Evolutionary conservation across 2,113 vertebrate genomes (phyloP), one percentile per base, ranked within the genome.

Genomic region (Chascanopsetta lugubris): DNA sequence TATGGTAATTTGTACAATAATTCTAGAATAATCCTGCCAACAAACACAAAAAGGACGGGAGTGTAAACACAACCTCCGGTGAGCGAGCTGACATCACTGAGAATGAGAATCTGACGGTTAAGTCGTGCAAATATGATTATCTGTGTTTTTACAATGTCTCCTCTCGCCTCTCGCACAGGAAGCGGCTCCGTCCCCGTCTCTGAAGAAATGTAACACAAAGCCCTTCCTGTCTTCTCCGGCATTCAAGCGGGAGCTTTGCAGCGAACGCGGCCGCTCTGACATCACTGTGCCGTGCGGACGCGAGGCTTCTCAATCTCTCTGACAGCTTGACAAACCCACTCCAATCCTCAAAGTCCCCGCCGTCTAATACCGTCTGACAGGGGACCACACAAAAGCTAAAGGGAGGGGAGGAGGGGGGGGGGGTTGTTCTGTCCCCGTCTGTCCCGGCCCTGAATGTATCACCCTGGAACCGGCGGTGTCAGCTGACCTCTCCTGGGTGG

Each of bases 401-500:
- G n/a, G n/a, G n/a, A n/a, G n/a, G n/a, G n/a, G n/a, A n/a, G n/a
- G 54, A 75, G 60, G 82, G 34, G 58, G 29, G 66, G 61, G 75
- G 61, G 56, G 56, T 78, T 71, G 49, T 49, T 79, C 65, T 34
- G 59, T 34, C 53, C n/a, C 70, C 40, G 15, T 81, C 75, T 66
- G 71, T 56, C 53, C 60, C 26, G 6, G 59, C 46, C 58, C 55
- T 63, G 59, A 63, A 75, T 68, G 62, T 65, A 83, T 83, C 78
- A 71, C 56, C 46, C 49, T n/a, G 64, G 76, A 50, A 34, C 49
- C 77, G 75, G 75, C 25, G 60, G 30, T 51, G 69, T 84, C 72
- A 22, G 36, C 94, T 94, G 88, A 99, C 97, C 96, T 99, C 96
- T 86, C 96, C 97, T 34, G 93, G 91, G 74, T 85, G 78, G 56